Percentiles rank a stretch among this genome's conserved stretches.
Conservation (phyloP, 2,797 vertebrate genomes). For the Peromyscus aztecus region DNA sequence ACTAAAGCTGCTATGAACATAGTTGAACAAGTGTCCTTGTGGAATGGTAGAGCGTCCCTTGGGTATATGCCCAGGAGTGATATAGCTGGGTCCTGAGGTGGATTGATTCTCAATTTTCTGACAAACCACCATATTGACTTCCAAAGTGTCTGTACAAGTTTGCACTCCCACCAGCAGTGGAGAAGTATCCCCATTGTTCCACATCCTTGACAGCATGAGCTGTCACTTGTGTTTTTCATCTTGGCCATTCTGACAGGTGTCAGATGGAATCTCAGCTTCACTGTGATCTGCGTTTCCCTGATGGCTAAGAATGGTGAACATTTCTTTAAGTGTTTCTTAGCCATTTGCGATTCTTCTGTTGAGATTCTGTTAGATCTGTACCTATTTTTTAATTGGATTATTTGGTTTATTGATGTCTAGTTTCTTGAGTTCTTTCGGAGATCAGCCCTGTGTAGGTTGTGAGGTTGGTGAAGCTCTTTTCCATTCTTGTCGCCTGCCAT, state of each 20-base stretch:
- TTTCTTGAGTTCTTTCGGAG: background rate
- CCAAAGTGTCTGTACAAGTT: background rate
- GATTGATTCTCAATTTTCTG: background rate
- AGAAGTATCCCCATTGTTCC: background rate
- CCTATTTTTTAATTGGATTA: background rate
- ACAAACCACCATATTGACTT: background rate
- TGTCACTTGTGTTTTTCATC: background rate
- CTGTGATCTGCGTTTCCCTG: no score
- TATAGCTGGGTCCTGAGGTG: background rate
- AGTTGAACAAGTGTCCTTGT: background rate
- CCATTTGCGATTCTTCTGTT: background rate
- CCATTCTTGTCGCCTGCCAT: background rate
- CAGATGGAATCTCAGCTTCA: background rate
- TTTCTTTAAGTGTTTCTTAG: background rate
- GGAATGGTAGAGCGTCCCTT: background rate
- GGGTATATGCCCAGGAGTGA: background rate
- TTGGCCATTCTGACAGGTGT: background rate
- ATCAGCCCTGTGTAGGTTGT: background rate
- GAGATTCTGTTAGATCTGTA: background rate
- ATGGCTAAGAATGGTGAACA: background rate
- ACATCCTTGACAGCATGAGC: background rate
- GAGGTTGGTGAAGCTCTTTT: no score
- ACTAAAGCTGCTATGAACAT: background rate
- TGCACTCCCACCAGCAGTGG: background rate
- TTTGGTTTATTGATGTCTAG: background rate